Evolutionary conservation across 2,888 invertebrate genomes (phyloP), one percentile per base, ranked within the genome.

Genomic region (Thecophora atra): DNA sequence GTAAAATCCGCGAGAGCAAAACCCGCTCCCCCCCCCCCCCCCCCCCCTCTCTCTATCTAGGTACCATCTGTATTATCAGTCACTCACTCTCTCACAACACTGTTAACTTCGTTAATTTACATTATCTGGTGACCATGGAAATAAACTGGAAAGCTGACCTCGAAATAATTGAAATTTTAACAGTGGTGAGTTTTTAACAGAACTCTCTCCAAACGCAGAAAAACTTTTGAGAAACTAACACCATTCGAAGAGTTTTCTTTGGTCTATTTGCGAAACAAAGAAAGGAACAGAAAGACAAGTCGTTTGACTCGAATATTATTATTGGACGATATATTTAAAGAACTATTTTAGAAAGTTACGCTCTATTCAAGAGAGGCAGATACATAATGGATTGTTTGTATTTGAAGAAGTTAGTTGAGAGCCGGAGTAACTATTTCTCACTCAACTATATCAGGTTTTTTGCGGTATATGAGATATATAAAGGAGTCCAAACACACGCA

Each of bases 391-490:
- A 37, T 37, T 37, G 6, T 37, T 37, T 37, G 62, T 62, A 19
- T 62, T 17, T 37, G 30, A 37, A 47, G 28, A 8, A 65, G 7
- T 24, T 65, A 15, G 6, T 11, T 13, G 11, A 51, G 28, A 66
- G 52, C 42, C 42, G 51, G 51, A 66, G 65, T 66, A 52, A 30
- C 30, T 52, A 19, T 51, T 30, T 65, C 15, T 19, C 17, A 52
- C 17, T 47, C 26, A 51, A 66, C 56, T 51, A 44, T 51, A 52
- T 47, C 71, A 63, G 56, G 70, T 30, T 37, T n/a, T 66, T n/a
- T n/a, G 24, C 66, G 42, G 71, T 47, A 63, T 73, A 11, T 54
- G 64, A 21, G n/a, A 21, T 51, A n/a, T n/a, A n/a, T n/a, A n/a
- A n/a, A n/a, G n/a, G n/a, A n/a, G n/a, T n/a, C n/a, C n/a, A n/a